Evolutionary conservation across 1,140 invertebrate genomes (phyloP), one percentile per base, ranked within the genome.

Genomic region (Conus ventricosus): DNA sequence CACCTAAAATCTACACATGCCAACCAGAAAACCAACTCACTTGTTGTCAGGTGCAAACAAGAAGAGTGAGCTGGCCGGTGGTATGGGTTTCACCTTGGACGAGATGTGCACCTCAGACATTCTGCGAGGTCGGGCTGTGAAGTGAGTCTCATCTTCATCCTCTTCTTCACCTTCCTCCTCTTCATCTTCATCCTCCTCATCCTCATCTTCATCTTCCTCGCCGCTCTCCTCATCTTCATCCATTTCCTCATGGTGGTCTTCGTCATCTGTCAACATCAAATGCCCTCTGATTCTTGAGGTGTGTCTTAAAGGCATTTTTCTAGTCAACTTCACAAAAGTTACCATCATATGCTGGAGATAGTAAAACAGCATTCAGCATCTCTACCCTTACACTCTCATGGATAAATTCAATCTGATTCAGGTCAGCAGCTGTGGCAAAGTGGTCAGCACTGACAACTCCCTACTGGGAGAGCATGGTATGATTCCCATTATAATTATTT

Each of bases 41-140:
- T n/a, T 98, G 96, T 99, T 99, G 57, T 97, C 98, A 94, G 97
- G 97, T 91, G 97, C 97, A 96, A 99, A 99, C 95, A 99, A 96
- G 96, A 99, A 99, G 96, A 99, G 98, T 92, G 99, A 98, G 94
- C 97, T 97, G 94, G 97, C 97, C 94, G 97, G 97, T 91, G 99
- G 99, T 95, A 99, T 99, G 87, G 99, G 98, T 95, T 98, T 97
- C 94, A 97, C 97, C 96, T 98, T 98, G 88, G 95, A 96, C 71
- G 97, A 96, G 91, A 97, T 97, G 95, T 97, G 98, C 93, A 98
- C 96, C 96, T 99, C 98, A 55, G 98, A 99, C 96, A 99, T 97
- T 93, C 98, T 96, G 91, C 98, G 96, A 80, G 98, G 98, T 92
- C 98, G 91, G 15, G 94, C 94, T 54, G 91, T 91, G 27, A 96